Conservation (phyloP, 2,113 vertebrate genomes). For the Paraplagusia blochii region DNA sequence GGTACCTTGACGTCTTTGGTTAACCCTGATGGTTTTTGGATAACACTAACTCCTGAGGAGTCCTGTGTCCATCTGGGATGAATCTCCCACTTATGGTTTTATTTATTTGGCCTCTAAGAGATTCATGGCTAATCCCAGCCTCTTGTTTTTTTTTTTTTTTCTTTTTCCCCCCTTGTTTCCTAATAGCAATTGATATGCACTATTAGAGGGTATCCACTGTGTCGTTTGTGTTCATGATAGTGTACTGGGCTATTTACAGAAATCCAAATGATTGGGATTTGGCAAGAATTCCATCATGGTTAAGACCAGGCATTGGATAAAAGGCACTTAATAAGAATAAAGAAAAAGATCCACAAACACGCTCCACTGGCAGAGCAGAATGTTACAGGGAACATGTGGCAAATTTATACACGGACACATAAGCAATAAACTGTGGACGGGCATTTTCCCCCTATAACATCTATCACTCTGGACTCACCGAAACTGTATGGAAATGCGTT, state of each 20-base stretch:
- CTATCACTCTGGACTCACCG: slow-evolving; percentile 23
- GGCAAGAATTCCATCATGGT: slow-evolving; percentile 68
- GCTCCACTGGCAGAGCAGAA: slow-evolving; percentile 50
- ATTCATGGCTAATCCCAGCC: slow-evolving; percentile 59
- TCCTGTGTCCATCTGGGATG: slow-evolving; percentile 60
- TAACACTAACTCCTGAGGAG: slow-evolving; percentile 54
- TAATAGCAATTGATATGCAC: slow-evolving; percentile 69
- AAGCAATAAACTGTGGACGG: slow-evolving; percentile 36
- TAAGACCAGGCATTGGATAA: slow-evolving; percentile 57
- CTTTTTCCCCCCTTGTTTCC: slow-evolving; percentile 31
- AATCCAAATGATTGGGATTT: slow-evolving; percentile 66
- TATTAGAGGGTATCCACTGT: slow-evolving; percentile 70
- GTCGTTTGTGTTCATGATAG: slow-evolving; percentile 67
- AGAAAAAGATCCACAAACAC: slow-evolving; percentile 42
- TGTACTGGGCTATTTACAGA: slow-evolving; percentile 66
- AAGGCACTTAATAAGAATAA: slow-evolving; percentile 58
- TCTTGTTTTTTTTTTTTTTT: slow-evolving; percentile 17
- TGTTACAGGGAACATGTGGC: slow-evolving; percentile 21
- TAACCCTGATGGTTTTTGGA: slow-evolving; percentile 59
- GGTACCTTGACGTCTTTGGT: slow-evolving; percentile 53
- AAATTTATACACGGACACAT: slow-evolving; percentile 29
- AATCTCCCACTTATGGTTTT: slow-evolving; percentile 67
- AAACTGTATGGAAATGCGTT: slow-evolving; percentile 35
- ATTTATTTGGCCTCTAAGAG: slow-evolving; percentile 71
- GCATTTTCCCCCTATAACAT: slow-evolving; percentile 21